Percentiles rank a stretch among this genome's conserved stretches.
Evolutionary conservation across 2,888 invertebrate species (phyloP).

Genomic region (Ornithoptera priamus): DNA sequence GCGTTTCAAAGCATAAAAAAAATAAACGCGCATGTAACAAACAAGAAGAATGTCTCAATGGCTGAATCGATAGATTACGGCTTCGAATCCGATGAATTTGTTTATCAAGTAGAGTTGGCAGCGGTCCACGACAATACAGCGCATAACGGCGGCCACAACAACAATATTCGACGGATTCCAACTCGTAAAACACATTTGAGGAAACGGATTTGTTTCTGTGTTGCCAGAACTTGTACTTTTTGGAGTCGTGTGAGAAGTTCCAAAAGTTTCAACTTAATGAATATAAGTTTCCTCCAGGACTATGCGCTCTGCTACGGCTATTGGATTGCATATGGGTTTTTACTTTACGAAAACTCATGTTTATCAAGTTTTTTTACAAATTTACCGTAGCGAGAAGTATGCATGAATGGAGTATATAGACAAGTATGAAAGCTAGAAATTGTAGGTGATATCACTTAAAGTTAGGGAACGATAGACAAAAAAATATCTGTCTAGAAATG

Average conservation of each 20-base stretch:
- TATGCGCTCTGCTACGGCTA: too few relatives aligned
- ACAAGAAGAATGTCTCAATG: conserved; percentile 10
- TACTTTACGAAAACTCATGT: too few relatives aligned
- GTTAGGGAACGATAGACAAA: too few relatives aligned
- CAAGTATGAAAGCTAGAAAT: too few relatives aligned
- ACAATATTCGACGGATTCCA: conserved; percentile 32
- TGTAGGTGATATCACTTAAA: too few relatives aligned
- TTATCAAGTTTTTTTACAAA: too few relatives aligned
- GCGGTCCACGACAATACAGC: conserved; percentile 19
- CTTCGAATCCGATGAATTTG: conserved; percentile 23
- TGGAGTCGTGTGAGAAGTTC: neutral
- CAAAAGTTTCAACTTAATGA: conserved; percentile 15
- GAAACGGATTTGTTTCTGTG: conserved; percentile 49
- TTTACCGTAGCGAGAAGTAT: too few relatives aligned
- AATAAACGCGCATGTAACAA: neutral
- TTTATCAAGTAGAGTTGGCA: conserved; percentile 24
- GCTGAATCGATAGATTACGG: conserved; percentile 24
- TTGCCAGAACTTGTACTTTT: conserved; percentile 13
- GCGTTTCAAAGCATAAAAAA: too few relatives aligned
- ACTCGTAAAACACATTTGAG: conserved; percentile 53
- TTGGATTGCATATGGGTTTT: too few relatives aligned
- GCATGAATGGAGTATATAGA: too few relatives aligned
- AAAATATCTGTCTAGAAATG: too few relatives aligned
- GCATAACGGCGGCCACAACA: conserved; percentile 18
- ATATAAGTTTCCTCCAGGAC: neutral